Evolutionary conservation across 2,888 invertebrate species (phyloP), one percentile per base, ranked within the genome.

Genomic region (Germaria angustata): DNA sequence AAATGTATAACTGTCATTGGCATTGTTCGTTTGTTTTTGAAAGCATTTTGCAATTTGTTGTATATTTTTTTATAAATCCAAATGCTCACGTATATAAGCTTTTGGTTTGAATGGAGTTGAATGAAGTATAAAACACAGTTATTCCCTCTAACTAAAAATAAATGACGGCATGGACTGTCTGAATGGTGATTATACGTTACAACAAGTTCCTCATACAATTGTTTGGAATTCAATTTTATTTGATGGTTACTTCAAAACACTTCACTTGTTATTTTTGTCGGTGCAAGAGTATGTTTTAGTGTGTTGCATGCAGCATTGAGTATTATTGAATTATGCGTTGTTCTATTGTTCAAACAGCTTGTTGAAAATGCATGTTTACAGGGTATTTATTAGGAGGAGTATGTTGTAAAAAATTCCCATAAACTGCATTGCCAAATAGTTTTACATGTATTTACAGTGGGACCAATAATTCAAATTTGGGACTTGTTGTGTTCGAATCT

Each of bases 1-100:
- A 82, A 71, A 79, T 76, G 71, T 79, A 61, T 66, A 79, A 66
- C 79, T 82, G 82, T 82, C 79, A 79, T 82, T 82, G 65, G 49
- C 82, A 82, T 79, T 79, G 76, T 80, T 69, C 61, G 79, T 79
- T 63, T 66, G 71, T 46, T 49, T 65, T 71, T 51, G 36, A 80
- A 57, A 59, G 39, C 24, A 41, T 57, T 72, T 71, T 22, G 32
- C 22, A 49, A n/a, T 57, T 51, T 49, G 6, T 66, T 76, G n/a
- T n/a, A 39, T 59, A 36, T 49, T 24, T 53, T 59, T 65, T 22
- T n/a, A n/a, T n/a, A n/a, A n/a, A 44, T 61, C 44, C 13, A 65
- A 65, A 68, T 39, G 28, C 49, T 51, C 20, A 32, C 51, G 9
- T 41, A 53, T 41, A 13, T 8, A 69, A 7, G 13, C 32, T 65